A percentile compares a stretch with the other conserved stretches of the same genome.
Conservation (phyloP, 2,888 invertebrate genomes). For the Callinectes sapidus region DNA sequence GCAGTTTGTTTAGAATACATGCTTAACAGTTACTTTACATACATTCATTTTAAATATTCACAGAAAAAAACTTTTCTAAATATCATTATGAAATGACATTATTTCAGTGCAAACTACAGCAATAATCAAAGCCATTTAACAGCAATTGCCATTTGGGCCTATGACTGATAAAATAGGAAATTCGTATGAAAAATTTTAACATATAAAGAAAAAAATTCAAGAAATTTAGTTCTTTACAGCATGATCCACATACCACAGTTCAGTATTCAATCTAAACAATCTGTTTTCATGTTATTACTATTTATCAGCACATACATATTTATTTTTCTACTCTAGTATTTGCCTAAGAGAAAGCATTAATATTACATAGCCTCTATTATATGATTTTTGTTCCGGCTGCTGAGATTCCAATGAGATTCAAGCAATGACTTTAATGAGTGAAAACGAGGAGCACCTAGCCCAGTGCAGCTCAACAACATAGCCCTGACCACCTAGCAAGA, state of each 20-base stretch:
- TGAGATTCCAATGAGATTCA: conserved; percentile 19
- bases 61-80: not conserved
- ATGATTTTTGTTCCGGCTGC: not conserved
- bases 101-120: not conserved
- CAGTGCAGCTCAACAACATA: conserved; percentile 3
- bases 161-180: not conserved
- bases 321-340: not conserved
- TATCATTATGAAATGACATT: not conserved
- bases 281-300: not conserved
- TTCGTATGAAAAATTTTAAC: not conserved
- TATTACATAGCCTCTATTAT: conserved; percentile 8
- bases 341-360: conserved; percentile 3
- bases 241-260: not conserved
- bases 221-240: not conserved
- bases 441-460: not conserved
- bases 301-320: not conserved
- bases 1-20: conserved; percentile 23
- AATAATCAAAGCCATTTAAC: not conserved
- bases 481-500: conserved; percentile 16
- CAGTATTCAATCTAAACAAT: not conserved
- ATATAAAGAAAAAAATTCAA: not conserved
- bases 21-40: not conserved
- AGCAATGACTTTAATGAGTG: not conserved
- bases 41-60: not conserved
- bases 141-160: not conserved